Evolutionary conservation across 2,797 vertebrate species (phyloP), one percentile per base, ranked within the genome.

Genomic region (Thamnophis elegans): DNA sequence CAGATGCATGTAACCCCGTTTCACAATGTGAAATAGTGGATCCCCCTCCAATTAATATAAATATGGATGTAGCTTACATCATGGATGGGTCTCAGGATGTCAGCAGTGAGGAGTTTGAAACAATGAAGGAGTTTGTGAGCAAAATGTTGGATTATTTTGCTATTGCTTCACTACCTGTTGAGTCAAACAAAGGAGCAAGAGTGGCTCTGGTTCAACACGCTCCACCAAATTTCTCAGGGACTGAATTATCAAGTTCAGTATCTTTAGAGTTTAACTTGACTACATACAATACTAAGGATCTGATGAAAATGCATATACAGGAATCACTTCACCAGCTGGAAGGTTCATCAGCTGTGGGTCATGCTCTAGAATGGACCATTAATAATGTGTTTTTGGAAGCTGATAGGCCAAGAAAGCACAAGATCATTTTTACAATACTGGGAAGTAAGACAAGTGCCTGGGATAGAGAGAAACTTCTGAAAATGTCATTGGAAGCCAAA

Each of bases 61-160:
- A 98, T 5, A 13, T 98, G 96, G 98, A 99, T 96, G 94, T 99
- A 89, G 97, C 96, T 1, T 94, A 98, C 85, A 85, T 99, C 91
- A 90, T 98, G 93, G 99, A 99, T 60, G 93, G 98, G 86, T 99
- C 99, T 92, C 93, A 28, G 36, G 96, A 97, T 59, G 62, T 99
- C 10, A 95, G 96, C 89, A 92, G 95, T 0, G 97, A 98, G 1
- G 93, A 98, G 56, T 99, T 98, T 95, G 82, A 94, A 0, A 97
- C 96, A 1, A 94, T 96, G 25, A 98, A 98, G 96, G 93, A 97
- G 93, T 98, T 99, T 42, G 95, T 99, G 93, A 97, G 96, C 9
- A 96, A 95, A 0, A 95, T 98, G 94, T 92, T 99, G 8, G 97
- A 98, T 26, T 96, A 98, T 92, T 96, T 99, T 90, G 97, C 95